Evolutionary conservation across 2,888 invertebrate species (phyloP).

Genomic region (Folsomia manolachei): DNA sequence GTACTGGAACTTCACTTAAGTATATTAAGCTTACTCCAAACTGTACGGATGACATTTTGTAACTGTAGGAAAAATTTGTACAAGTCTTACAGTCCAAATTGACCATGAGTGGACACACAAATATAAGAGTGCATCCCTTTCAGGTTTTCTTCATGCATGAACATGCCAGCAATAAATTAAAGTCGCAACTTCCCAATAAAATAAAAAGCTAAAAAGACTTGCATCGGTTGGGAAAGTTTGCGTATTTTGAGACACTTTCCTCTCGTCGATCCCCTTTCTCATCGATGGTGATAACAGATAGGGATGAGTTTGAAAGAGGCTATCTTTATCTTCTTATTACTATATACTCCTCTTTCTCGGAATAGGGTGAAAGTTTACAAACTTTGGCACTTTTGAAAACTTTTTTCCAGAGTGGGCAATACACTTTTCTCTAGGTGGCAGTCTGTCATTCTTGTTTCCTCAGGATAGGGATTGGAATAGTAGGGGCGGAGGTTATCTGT

Average conservation of each 20-base stretch:
- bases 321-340: too few relatives aligned
- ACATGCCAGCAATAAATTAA: not conserved
- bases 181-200: not conserved
- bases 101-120: not conserved
- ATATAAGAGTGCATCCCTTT: not conserved
- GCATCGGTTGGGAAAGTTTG: not conserved
- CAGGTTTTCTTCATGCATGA: not conserved
- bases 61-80: too few relatives aligned
- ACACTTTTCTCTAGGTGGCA: not conserved
- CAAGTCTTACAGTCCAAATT: too few relatives aligned
- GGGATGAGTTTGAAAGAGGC: not conserved
- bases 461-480: not conserved
- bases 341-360: not conserved
- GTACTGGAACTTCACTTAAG: too few relatives aligned
- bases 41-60: too few relatives aligned
- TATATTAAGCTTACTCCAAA: too few relatives aligned
- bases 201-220: not conserved
- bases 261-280: too few relatives aligned
- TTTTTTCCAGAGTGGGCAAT: not conserved
- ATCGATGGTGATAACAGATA: not conserved
- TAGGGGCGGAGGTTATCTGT: not conserved
- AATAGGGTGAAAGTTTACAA: constrained; percentile 6
- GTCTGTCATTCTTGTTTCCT: not conserved
- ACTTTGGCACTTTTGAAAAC: constrained; percentile 14
- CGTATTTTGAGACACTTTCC: not conserved